Evolutionary conservation across 1,140 invertebrate species (phyloP), one percentile per base, ranked within the genome.

Genomic region (Bombus breviceps): DNA sequence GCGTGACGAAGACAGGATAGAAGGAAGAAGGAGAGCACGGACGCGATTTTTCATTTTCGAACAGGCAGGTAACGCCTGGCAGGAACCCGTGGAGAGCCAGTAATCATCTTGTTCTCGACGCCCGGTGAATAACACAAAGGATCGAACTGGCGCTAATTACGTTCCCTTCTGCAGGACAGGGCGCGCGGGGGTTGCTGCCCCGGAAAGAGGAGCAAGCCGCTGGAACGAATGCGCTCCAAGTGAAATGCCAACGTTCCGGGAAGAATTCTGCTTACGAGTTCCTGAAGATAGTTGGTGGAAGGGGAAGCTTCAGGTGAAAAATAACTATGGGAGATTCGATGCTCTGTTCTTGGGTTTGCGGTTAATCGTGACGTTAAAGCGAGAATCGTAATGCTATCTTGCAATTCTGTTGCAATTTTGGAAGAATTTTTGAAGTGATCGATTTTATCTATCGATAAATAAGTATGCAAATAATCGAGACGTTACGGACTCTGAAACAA

Each of bases 21-120:
- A 13, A 32, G 22, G 73, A 41, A 34, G 78, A 77, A 62, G 57
- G 80, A 32, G 75, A 64, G 37, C n/a, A 22, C 3, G 83, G 64
- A 32, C 62, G 73, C 87, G 78, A 90, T 90, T 90, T 88, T 90
- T 90, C 88, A 90, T 90, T 90, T 90, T 90, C 77, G 66, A 90
- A 90, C 62, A 71, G 83, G 77, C 77, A 15, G 85, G 81, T 71
- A 89, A 91, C 89, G 90, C 89, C 86, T 85, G 87, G 86, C 81
- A 77, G 80, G 43, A 53, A 10, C 72, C 62, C 28, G 75, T 75
- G 53, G 59, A 76, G 71, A 90, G 82, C 86, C 88, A 80, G 92
- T 90, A 93, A 93, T 93, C 91, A 93, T 93, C 89, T 93, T 88
- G 89, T 93, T 93, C 88, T 90, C 91, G 85, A 93, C 91, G 91